phyloP scores from a whole-genome alignment of 2,797 vertebrate genomes.

The Todus mexicanus region DNA sequence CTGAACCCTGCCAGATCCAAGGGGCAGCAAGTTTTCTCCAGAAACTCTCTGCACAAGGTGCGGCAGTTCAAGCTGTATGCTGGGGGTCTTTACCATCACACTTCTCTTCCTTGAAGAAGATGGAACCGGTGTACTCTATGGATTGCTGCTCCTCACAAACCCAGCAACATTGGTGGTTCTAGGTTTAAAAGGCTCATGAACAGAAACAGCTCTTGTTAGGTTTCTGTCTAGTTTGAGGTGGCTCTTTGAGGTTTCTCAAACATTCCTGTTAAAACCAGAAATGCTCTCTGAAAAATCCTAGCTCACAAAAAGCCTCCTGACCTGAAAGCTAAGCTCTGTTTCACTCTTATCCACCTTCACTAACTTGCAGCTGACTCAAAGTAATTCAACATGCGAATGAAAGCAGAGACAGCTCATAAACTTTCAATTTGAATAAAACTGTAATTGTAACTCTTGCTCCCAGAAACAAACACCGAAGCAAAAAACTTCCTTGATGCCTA shows the following conservation, averaged over 20 bases:
- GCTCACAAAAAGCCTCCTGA: neutral
- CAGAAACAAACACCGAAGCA: neutral
- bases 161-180: neutral
- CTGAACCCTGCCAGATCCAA: neutral
- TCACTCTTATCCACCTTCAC: neutral
- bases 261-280: neutral
- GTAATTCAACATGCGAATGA: neutral
- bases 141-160: neutral
- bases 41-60: neutral
- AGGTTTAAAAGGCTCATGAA: neutral
- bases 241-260: neutral
- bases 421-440: neutral
- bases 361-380: neutral
- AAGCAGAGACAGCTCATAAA: neutral
- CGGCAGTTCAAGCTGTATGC: neutral
- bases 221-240: neutral
- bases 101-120: neutral
- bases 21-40: neutral
- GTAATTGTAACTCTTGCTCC: neutral
- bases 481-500: neutral
- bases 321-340: neutral
- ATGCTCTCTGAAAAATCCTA: neutral
- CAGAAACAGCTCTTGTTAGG: neutral
- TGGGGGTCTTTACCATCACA: no score
- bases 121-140: neutral